Evolutionary conservation across 1,140 invertebrate species (phyloP), one percentile per base, ranked within the genome.

Genomic region (Drosophila ercepeae): DNA sequence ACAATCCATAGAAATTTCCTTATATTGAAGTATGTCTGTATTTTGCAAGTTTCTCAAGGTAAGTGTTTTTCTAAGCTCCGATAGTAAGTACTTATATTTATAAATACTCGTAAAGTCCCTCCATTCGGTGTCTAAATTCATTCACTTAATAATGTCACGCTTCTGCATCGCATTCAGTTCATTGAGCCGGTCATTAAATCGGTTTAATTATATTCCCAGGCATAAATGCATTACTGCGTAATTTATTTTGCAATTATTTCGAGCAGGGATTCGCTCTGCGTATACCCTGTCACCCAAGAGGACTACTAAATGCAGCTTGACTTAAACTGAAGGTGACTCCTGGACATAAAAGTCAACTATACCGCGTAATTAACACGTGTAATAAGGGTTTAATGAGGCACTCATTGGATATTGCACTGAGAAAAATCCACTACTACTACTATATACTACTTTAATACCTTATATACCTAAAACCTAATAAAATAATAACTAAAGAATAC

Each of bases 371-470:
- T 65, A 65, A 32, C 19, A 25, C 14, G 61, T 63, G 32, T 39
- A 78, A 54, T 69, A 53, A 42, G 49, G 57, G 23, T 59, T 81
- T 75, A 75, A 75, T 23, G 51, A 45, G 19, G 5, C 21, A 51
- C 49, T 25, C 13, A 23, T 9, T 18, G 1, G 3, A 13, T 34
- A 4, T 9, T 6, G 14, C 29, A 54, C 49, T 44, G n/a, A 8
- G 11, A 48, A 4, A 53, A 11, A 41, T n/a, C n/a, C n/a, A n/a
- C n/a, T n/a, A n/a, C n/a, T n/a, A n/a, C n/a, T n/a, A n/a, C n/a
- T n/a, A n/a, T n/a, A n/a, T n/a, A n/a, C n/a, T n/a, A n/a, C n/a
- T n/a, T n/a, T n/a, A n/a, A n/a, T n/a, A n/a, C n/a, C n/a, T n/a
- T n/a, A n/a, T n/a, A n/a, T n/a, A n/a, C n/a, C n/a, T n/a, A n/a